phyloP scores from a whole-genome alignment of 2,888 invertebrate genomes.

The Morpho deidamia region DNA sequence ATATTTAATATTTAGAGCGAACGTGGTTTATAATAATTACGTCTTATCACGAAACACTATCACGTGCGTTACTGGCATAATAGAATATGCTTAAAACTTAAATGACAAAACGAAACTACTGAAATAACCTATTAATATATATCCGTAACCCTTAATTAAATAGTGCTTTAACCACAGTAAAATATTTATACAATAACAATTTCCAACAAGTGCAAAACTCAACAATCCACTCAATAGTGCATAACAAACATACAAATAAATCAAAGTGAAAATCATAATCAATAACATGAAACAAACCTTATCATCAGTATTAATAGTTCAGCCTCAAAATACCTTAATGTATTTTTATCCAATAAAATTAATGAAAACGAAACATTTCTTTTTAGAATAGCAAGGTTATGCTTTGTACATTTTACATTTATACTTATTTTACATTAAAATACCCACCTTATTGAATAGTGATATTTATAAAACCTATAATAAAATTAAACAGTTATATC shows the following conservation, averaged over 20 bases:
- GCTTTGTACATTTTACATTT: constrained; percentile 42
- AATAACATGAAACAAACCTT: constrained; percentile 20
- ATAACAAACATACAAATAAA: constrained; percentile 52
- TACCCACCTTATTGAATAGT: constrained; percentile 28
- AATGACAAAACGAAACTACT: constrained; percentile 46
- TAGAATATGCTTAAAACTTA: constrained; percentile 62
- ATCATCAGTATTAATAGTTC: constrained; percentile 12
- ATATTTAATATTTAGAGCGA: constrained; percentile 30
- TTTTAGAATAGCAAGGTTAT: constrained; percentile 24
- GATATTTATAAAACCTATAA: constrained; percentile 39
- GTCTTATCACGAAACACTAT: constrained; percentile 69
- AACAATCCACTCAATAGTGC: constrained; percentile 66
- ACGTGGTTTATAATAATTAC: constrained; percentile 37
- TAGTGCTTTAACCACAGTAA: constrained; percentile 55
- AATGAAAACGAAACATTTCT: constrained; percentile 1
- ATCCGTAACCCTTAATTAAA: constrained; percentile 64
- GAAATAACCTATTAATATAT: constrained; percentile 45
- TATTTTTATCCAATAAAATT: constrained; percentile 11
- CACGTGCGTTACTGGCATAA: constrained; percentile 71
- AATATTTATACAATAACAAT: constrained; percentile 64
- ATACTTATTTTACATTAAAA: constrained; percentile 28
- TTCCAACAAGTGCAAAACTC: constrained; percentile 52
- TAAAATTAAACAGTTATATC: constrained; percentile 49
- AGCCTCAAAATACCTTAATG: constrained; percentile 1
- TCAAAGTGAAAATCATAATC: constrained; percentile 21